These are phyloP conservation scores for Sitodiplosis mosellana DNA, from an alignment of 1,140 invertebrate genomes.

Conservation along the genomic window DNA sequence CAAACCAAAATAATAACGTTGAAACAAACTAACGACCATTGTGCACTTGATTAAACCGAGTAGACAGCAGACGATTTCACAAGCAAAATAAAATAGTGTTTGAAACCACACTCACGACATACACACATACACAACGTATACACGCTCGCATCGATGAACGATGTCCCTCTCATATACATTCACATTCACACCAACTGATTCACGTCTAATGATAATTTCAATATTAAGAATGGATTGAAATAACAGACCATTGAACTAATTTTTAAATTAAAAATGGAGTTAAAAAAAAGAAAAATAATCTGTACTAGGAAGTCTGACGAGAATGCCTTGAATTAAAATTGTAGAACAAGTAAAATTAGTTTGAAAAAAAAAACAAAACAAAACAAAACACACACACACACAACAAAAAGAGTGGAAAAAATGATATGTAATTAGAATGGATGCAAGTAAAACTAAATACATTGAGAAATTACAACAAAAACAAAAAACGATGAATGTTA, in stretches of 20 bases:
- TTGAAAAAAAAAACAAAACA: not conserved
- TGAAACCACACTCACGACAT: no score
- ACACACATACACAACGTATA: not conserved
- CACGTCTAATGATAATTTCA: not conserved
- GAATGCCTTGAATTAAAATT: conserved; percentile 1
- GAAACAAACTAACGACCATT: no score
- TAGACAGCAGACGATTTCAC: no score
- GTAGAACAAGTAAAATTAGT: not conserved
- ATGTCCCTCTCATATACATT: not conserved
- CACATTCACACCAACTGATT: not conserved
- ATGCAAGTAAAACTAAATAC: no score
- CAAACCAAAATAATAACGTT: no score
- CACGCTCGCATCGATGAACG: not conserved
- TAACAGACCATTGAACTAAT: not conserved
- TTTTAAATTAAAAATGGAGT: not conserved
- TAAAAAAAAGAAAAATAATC: not conserved
- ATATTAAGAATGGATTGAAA: not conserved
- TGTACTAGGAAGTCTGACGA: conserved; percentile 1
- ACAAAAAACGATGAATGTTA: no score
- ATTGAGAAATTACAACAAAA: no score
- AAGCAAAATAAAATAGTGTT: no score
- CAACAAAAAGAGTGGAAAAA: no score
- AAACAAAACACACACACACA: not conserved
- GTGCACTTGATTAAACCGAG: no score
- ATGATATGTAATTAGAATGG: no score